Evolutionary conservation across 2,888 invertebrate species (phyloP), one percentile per base, ranked within the genome.

Genomic region (Microctonus hyperodae): DNA sequence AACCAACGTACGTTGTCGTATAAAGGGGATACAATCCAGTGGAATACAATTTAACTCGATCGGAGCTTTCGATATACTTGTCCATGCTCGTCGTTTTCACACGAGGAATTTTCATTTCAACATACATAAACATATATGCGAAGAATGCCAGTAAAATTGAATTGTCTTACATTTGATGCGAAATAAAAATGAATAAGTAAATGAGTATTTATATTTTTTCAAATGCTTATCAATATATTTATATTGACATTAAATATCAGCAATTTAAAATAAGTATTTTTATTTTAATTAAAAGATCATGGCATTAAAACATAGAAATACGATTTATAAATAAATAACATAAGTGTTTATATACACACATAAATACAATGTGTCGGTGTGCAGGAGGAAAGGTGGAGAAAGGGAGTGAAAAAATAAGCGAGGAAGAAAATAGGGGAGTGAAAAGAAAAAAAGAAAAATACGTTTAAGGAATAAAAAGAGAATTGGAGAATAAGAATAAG

Each of bases 31-130:
- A 50, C 63, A 64, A 70, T 63, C 56, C 63, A 57, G 56, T 25
- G 62, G 62, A 67, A 70, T 70, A 70, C 65, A 62, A 65, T 73
- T 70, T 70, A 70, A 70, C 64, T 69, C 65, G 70, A 68, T 71
- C 68, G 64, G 50, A 51, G 62, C 65, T 73, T 66, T 65, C 68
- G 69, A 70, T 70, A 65, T 67, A 70, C 67, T 60, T 60, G 33
- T 65, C 44, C 37, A 23, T 51, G n/a, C 37, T 20, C 9, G 40
- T 59, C 10, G 40, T 23, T 28, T 55, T 22, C 13, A 7, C 7
- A 44, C 48, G 40, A 20, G 37, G 16, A 44, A 16, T 59, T 59
- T 59, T 28, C 44, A 2, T 16, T 25, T 37, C 35, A 16, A 1
- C 31, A 31, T 53, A 7, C 7, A 7, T 11, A 16, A 7, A 55